A percentile compares a stretch with the other conserved stretches of the same genome.
phyloP scores from a whole-genome alignment of 1,140 invertebrate species.

The Papilio xuthus region DNA sequence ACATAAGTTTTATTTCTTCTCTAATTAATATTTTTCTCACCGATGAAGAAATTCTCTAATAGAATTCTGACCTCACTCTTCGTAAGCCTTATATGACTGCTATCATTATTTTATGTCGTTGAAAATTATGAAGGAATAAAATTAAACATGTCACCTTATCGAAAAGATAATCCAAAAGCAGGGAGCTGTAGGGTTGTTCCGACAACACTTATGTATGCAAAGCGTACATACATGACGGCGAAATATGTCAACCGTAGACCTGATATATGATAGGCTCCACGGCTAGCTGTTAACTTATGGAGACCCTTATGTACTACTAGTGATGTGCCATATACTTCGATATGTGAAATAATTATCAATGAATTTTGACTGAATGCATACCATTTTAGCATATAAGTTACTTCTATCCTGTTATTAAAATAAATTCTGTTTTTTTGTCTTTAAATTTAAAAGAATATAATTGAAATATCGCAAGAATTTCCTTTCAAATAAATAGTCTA shows the following conservation, averaged over 20 bases:
- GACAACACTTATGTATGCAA: constrained; percentile 32
- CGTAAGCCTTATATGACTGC: too few relatives aligned
- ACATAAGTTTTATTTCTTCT: background rate
- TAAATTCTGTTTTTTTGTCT: background rate
- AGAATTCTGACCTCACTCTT: background rate
- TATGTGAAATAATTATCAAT: background rate
- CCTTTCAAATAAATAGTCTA: constrained; percentile 20
- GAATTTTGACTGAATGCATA: background rate
- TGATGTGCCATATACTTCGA: constrained; percentile 40
- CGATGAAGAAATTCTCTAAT: background rate
- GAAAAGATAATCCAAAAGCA: background rate
- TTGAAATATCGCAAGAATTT: background rate
- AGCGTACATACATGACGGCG: constrained; percentile 53
- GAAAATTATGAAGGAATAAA: background rate
- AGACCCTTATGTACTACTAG: constrained; percentile 59
- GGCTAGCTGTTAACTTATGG: constrained; percentile 73
- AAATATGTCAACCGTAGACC: constrained; percentile 65
- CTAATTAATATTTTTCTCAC: background rate
- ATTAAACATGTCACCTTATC: constrained; percentile 14
- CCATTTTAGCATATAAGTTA: background rate
- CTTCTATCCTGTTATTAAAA: too few relatives aligned
- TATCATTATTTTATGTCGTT: background rate
- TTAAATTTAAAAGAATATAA: background rate
- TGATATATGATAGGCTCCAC: constrained; percentile 72
- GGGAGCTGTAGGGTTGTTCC: background rate